Conservation (phyloP, 2,888 invertebrate species). For the Psylliodes chrysocephalus region DNA sequence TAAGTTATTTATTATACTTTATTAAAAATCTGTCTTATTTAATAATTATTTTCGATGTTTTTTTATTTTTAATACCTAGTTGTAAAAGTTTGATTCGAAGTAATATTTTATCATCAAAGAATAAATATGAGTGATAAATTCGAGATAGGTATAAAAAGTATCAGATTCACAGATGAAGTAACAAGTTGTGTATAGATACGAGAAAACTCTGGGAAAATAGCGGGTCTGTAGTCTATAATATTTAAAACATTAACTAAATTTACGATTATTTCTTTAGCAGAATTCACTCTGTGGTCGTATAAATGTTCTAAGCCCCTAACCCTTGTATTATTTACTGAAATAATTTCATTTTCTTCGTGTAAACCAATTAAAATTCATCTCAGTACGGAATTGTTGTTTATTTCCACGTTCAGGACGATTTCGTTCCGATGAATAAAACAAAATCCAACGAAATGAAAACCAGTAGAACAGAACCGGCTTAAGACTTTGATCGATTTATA, state of each 20-base stretch:
- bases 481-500: background rate
- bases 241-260: constrained; percentile 21
- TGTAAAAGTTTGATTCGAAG: no score
- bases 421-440: constrained; percentile 33
- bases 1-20: no score
- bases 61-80: no score
- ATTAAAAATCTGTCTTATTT: no score
- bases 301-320: constrained; percentile 21
- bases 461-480: constrained; percentile 20
- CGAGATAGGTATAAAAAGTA: no score
- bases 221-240: background rate
- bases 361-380: constrained; percentile 34
- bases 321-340: constrained; percentile 32
- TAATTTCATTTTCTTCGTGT: constrained; percentile 32
- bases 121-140: no score
- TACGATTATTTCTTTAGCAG: constrained; percentile 22
- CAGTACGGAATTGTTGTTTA: constrained; percentile 23
- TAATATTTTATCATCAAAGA: no score
- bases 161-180: no score
- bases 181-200: no score
- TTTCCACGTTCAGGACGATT: constrained; percentile 27
- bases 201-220: no score
- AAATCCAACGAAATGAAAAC: constrained; percentile 36
- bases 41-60: no score
- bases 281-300: constrained; percentile 27